phyloP scores from a whole-genome alignment of 2,888 invertebrate genomes.

The Limenitis camilla region DNA sequence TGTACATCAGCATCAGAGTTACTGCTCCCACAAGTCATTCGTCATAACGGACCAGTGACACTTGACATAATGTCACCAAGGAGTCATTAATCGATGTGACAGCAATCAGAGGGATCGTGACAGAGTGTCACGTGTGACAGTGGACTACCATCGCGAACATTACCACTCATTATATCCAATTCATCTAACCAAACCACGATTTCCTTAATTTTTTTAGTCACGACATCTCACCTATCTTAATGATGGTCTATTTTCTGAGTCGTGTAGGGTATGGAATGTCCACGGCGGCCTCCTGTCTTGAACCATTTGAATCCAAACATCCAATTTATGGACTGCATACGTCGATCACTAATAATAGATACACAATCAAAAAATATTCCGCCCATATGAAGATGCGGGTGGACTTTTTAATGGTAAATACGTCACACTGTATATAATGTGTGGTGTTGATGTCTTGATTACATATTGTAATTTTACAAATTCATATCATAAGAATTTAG shows the following conservation, averaged over 20 bases:
- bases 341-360: slow-evolving; percentile 18
- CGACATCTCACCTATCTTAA: slow-evolving; percentile 48
- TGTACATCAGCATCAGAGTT: no score
- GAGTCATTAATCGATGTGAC: slow-evolving; percentile 26
- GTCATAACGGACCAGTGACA: slow-evolving; percentile 15
- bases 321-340: slow-evolving; percentile 15
- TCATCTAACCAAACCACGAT: slow-evolving; percentile 35
- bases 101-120: slow-evolving; percentile 26
- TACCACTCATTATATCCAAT: slow-evolving; percentile 37
- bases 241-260: slow-evolving; percentile 54
- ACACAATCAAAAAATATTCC: no score
- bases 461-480: no score
- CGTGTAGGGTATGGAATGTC: slow-evolving; percentile 42
- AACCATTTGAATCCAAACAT: slow-evolving; percentile 26
- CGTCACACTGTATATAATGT: no score
- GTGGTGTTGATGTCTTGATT: no score
- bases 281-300: slow-evolving; percentile 41
- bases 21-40: neutral
- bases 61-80: slow-evolving; percentile 21
- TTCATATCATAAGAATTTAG: no score
- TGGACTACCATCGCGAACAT: slow-evolving; percentile 30
- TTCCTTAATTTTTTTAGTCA: slow-evolving; percentile 41
- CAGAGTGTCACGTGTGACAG: slow-evolving; percentile 30
- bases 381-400: no score
- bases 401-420: no score